A percentile compares a stretch with the other conserved stretches of the same genome.
Evolutionary conservation across 2,797 vertebrate species (phyloP).

Genomic region (Acanthis flammea): DNA sequence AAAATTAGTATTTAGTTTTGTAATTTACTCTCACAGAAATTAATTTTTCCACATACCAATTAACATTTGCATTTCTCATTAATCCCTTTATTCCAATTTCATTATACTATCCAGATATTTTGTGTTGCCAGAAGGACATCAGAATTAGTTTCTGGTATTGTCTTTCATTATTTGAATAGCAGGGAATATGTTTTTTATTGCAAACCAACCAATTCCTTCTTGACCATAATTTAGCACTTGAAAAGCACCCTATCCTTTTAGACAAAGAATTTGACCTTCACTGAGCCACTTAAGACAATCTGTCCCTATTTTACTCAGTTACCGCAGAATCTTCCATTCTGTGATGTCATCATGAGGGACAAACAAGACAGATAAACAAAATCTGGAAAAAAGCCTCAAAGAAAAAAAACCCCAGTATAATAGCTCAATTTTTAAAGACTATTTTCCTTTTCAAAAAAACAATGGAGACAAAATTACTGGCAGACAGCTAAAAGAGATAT

Average conservation of each 20-base stretch:
- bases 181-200: not conserved
- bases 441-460: not conserved
- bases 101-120: not conserved
- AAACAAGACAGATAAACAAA: not conserved
- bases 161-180: not conserved
- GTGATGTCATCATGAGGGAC: not conserved
- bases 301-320: not conserved
- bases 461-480: not conserved
- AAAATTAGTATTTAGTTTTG: not conserved
- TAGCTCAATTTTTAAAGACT: not conserved
- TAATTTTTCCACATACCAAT: not conserved
- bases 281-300: not conserved
- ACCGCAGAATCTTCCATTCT: not conserved
- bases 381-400: not conserved
- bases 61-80: not conserved
- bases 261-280: not conserved
- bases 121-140: not conserved
- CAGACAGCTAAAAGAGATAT: not conserved
- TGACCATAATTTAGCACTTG: not conserved
- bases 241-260: not conserved
- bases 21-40: not conserved
- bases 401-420: not conserved
- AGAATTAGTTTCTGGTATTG: not conserved
- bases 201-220: not conserved
- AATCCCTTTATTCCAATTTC: not conserved